These are phyloP conservation scores for Odontothrips loti DNA, from an alignment of 2,888 invertebrate genomes.

Conservation along the genomic window DNA sequence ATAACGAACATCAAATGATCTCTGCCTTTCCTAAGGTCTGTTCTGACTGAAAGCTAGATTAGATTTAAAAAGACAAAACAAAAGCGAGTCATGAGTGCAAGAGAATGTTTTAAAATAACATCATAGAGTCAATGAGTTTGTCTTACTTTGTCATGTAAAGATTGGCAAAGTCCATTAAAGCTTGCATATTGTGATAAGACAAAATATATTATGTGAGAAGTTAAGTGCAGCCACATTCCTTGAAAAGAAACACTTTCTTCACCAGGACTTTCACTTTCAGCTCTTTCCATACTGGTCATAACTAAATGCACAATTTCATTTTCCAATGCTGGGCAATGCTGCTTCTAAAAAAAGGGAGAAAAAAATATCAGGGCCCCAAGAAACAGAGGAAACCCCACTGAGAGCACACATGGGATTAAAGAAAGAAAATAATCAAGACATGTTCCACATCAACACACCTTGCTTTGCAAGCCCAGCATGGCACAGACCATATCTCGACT, in stretches of 20 bases:
- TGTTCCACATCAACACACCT: conserved; percentile 50
- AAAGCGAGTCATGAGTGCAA: conserved; percentile 9
- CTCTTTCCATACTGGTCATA: conserved; percentile 86
- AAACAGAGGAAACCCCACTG: neutral
- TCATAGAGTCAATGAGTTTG: neutral
- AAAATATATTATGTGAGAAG: conserved; percentile 91
- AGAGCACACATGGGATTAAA: conserved; percentile 29
- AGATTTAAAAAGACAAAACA: conserved; percentile 44
- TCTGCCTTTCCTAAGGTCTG: conserved; percentile 78
- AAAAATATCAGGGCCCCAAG: conserved; percentile 27
- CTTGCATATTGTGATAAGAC: conserved; percentile 91
- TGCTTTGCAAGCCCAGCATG: conserved; percentile 90
- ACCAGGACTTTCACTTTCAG: conserved; percentile 55
- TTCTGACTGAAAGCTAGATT: conserved; percentile 65
- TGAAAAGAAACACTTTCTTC: conserved; percentile 54
- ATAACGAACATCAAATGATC: conserved; percentile 99
- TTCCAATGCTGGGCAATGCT: conserved; percentile 82
- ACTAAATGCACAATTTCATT: conserved; percentile 89
- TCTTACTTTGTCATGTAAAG: conserved; percentile 73
- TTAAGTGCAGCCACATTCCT: conserved; percentile 81
- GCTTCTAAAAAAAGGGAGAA: conserved; percentile 57
- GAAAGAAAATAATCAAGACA: conserved; percentile 29
- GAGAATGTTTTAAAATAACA: neutral
- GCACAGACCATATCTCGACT: conserved; percentile 94
- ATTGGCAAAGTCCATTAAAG: conserved; percentile 87